phyloP scores from a whole-genome alignment of 2,113 vertebrate genomes.

The Embiotoca jacksoni region DNA sequence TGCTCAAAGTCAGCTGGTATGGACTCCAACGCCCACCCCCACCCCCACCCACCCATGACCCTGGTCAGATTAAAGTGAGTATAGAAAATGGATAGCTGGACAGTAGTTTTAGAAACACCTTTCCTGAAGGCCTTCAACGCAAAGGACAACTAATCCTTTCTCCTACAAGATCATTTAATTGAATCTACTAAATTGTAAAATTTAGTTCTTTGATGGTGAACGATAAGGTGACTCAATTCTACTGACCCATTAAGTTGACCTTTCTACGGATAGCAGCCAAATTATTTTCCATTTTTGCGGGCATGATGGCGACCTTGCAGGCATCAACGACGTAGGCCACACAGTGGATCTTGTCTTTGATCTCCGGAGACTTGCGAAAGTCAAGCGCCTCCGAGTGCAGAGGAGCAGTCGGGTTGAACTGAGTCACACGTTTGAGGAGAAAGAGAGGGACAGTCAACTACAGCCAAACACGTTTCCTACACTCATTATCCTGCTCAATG shows the following conservation, averaged over 20 bases:
- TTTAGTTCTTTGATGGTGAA: too few relatives aligned
- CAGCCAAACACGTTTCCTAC: neutral
- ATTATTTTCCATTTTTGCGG: slow-evolving; percentile 73
- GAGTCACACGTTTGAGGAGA: neutral
- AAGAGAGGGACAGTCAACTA: neutral
- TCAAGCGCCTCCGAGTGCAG: slow-evolving; percentile 23
- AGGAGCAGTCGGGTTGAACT: slow-evolving; percentile 64
- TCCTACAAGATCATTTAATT: too few relatives aligned
- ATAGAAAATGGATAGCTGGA: too few relatives aligned
- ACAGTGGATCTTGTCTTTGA: slow-evolving; percentile 71
- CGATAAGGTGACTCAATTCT: neutral
- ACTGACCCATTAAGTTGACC: slow-evolving; percentile 71
- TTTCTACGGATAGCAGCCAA: slow-evolving; percentile 74
- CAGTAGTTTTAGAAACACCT: too few relatives aligned
- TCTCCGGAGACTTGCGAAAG: slow-evolving; percentile 22
- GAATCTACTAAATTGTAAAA: too few relatives aligned
- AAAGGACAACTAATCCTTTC: too few relatives aligned
- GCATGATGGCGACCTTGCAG: slow-evolving; percentile 76
- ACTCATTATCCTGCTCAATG: neutral
- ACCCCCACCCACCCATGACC: too few relatives aligned
- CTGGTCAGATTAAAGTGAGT: too few relatives aligned
- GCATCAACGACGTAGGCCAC: slow-evolving; percentile 74
- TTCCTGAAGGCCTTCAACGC: too few relatives aligned
- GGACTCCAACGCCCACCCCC: too few relatives aligned
- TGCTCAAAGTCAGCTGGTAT: too few relatives aligned